Percentiles rank a stretch among this genome's conserved stretches.
Evolutionary conservation across 1,140 invertebrate genomes (phyloP).

Genomic region (Anastatus disparis): DNA sequence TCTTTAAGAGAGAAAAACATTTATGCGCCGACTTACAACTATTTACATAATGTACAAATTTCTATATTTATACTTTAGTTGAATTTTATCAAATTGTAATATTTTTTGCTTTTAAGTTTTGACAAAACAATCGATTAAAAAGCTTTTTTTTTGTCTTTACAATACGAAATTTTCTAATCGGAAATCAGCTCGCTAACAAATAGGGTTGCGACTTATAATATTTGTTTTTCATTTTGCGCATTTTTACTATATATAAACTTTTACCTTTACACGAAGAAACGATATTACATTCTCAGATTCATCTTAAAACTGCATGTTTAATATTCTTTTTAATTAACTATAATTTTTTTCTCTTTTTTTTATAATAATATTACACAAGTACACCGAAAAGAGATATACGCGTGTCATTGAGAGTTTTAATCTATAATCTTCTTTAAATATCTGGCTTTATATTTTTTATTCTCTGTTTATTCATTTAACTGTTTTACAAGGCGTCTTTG

Average conservation of each 20-base stretch:
- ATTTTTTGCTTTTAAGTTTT: too few species aligned
- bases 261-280: slow-evolving; percentile 17
- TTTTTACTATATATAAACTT: slow-evolving; percentile 25
- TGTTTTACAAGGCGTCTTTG: slow-evolving; percentile 19
- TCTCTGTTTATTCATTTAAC: background rate
- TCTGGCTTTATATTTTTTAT: background rate
- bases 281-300: slow-evolving; percentile 26
- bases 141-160: too few species aligned
- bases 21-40: too few species aligned
- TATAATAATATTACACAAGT: slow-evolving; percentile 30
- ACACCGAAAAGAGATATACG: slow-evolving; percentile 9
- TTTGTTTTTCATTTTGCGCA: background rate
- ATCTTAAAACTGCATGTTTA: slow-evolving; percentile 4
- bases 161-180: slow-evolving; percentile 2
- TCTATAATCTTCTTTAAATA: slow-evolving; percentile 5
- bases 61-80: too few species aligned
- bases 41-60: too few species aligned
- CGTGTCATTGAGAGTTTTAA: background rate
- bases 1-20: too few species aligned
- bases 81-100: too few species aligned
- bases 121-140: too few species aligned
- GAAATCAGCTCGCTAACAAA: slow-evolving; percentile 9
- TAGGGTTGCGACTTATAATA: background rate
- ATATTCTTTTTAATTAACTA: too few species aligned
- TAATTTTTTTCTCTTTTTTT: too few species aligned